Evolutionary conservation across 2,888 invertebrate species (phyloP).

Genomic region (Scaptodrosophila latifasciaeformis): DNA sequence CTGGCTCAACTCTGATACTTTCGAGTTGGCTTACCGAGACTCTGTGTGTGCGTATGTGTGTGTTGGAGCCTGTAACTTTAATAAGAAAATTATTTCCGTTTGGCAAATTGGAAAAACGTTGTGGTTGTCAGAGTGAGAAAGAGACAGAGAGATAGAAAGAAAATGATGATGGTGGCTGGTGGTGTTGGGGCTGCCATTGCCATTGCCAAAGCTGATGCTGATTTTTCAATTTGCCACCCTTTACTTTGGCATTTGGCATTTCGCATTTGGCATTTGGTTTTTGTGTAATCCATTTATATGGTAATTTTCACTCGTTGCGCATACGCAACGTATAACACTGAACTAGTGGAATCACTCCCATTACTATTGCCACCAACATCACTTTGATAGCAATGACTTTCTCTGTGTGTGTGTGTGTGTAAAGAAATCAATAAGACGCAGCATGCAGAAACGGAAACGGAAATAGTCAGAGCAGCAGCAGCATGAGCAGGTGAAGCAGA

Average conservation of each 20-base stretch:
- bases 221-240: constrained; percentile 32
- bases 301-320: constrained; percentile 44
- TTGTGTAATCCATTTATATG: constrained; percentile 60
- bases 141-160: too few relatives aligned
- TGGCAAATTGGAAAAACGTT: constrained; percentile 71
- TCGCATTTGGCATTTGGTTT: constrained; percentile 17
- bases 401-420: too few relatives aligned
- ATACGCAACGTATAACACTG: constrained; percentile 7
- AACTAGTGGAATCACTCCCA: too few relatives aligned
- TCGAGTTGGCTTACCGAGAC: background rate
- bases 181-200: constrained; percentile 17
- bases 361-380: too few relatives aligned
- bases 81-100: constrained; percentile 73
- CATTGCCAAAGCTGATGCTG: constrained; percentile 15
- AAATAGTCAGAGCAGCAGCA: background rate
- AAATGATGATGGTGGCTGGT: too few relatives aligned
- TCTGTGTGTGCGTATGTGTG: too few relatives aligned
- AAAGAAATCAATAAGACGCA: constrained; percentile 39
- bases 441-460: constrained; percentile 1
- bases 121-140: constrained; percentile 10
- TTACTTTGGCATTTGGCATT: constrained; percentile 23
- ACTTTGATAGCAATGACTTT: too few relatives aligned
- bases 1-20: too few relatives aligned
- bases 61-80: constrained; percentile 65
- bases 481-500: background rate